These are phyloP conservation scores for Percopsis omiscomaycus DNA, from an alignment of 2,797 vertebrate species.

Conservation along the genomic window DNA sequence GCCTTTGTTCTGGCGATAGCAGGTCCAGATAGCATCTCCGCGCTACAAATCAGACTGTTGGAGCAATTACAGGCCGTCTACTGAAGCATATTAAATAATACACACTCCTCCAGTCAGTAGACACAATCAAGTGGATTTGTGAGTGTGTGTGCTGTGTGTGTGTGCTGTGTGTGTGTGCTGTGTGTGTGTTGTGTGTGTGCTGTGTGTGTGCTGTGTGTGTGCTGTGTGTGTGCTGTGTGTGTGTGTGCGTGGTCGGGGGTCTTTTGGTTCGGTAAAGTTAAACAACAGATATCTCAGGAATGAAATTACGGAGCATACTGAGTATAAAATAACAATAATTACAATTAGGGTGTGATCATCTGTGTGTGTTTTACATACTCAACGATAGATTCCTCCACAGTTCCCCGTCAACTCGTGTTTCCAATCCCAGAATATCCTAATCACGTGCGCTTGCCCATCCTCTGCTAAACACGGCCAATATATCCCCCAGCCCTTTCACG, in stretches of 20 bases:
- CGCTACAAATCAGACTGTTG: slow-evolving; percentile 30
- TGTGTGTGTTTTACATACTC: background rate
- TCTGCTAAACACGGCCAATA: slow-evolving; percentile 37
- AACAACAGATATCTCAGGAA: background rate
- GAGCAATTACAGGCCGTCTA: slow-evolving; percentile 7
- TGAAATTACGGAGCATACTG: background rate
- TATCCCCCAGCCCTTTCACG: slow-evolving; percentile 1
- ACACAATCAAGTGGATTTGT: background rate
- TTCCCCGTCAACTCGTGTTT: background rate
- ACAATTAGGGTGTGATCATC: background rate
- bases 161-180: background rate
- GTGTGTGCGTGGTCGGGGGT: background rate
- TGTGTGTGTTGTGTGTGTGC: slow-evolving; percentile 1
- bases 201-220: background rate
- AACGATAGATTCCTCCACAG: background rate
- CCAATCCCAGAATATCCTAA: background rate
- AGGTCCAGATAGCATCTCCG: background rate
- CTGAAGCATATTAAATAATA: background rate
- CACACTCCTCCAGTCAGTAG: background rate
- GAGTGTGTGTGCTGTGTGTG: background rate
- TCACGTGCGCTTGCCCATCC: slow-evolving; percentile 2
- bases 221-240: background rate
- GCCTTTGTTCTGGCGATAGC: slow-evolving; percentile 20
- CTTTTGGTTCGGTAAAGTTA: background rate
- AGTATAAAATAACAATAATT: background rate